These are phyloP conservation scores for Cheirogaleus major DNA, from an alignment of 2,797 vertebrate species.

Conservation along the genomic window DNA sequence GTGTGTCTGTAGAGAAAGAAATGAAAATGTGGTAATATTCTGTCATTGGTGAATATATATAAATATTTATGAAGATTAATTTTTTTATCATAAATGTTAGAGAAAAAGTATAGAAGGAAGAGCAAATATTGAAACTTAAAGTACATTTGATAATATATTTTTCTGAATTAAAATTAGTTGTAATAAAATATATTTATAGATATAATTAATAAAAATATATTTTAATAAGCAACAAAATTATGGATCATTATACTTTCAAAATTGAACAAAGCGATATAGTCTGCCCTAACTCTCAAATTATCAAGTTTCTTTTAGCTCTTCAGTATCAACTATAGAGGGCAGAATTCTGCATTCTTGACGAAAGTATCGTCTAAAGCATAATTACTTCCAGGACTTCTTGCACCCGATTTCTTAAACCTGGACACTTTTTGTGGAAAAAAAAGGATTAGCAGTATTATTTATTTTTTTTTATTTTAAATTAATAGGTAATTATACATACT, in stretches of 20 bases:
- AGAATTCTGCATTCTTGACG: not conserved
- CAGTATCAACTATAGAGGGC: not conserved
- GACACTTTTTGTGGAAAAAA: not conserved
- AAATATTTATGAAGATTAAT: not conserved
- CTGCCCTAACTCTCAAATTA: not conserved
- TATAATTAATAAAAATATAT: not conserved
- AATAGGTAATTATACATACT: not conserved
- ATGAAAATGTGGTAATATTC: not conserved
- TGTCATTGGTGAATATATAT: not conserved
- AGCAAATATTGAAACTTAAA: not conserved
- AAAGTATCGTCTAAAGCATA: not conserved
- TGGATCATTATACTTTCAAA: not conserved
- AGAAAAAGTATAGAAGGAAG: not conserved
- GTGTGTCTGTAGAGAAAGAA: not conserved
- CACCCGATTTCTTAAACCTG: not conserved
- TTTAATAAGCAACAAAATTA: not conserved
- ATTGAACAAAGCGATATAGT: not conserved
- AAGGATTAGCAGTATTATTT: not conserved
- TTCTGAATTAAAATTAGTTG: not conserved
- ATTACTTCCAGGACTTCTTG: not conserved
- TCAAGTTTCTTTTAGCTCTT: not conserved
- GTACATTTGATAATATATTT: not conserved
- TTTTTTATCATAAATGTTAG: not conserved
- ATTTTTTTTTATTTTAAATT: not conserved
- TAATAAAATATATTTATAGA: not conserved